Percentiles rank a stretch among this genome's conserved stretches.
These are phyloP conservation scores for Arvicanthis niloticus DNA, from an alignment of 2,113 vertebrate genomes.

Conservation along the genomic window DNA sequence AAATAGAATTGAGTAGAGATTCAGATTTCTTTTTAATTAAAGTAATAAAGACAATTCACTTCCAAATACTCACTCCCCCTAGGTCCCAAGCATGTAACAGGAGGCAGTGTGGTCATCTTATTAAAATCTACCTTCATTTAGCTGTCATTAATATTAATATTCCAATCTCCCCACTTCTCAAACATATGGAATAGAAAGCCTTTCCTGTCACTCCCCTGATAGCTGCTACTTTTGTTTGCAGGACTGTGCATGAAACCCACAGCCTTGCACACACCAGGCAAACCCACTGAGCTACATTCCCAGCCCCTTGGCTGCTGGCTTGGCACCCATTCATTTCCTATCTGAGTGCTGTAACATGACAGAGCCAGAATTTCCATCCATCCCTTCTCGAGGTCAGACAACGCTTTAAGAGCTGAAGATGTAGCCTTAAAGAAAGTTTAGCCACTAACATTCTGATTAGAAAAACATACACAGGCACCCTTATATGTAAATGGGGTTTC, in stretches of 20 bases:
- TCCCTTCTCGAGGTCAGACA: not conserved
- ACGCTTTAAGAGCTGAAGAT: not conserved
- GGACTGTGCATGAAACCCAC: not conserved
- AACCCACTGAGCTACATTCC: not conserved
- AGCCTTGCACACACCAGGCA: too few relatives aligned
- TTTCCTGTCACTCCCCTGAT: not conserved
- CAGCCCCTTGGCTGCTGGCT: not conserved
- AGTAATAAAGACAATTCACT: not conserved
- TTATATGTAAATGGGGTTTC: not conserved
- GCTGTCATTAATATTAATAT: slow-evolving; percentile 3
- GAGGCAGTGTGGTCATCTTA: not conserved
- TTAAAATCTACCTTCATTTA: slow-evolving; percentile 19
- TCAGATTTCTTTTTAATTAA: slow-evolving; percentile 26
- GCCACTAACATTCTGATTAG: not conserved
- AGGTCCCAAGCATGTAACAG: not conserved
- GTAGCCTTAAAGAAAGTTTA: not conserved
- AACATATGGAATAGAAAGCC: not conserved
- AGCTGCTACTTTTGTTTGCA: not conserved
- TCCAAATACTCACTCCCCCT: not conserved
- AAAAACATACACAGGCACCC: not conserved
- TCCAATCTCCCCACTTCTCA: not conserved
- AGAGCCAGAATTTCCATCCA: not conserved
- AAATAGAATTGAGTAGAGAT: not conserved
- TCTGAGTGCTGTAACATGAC: not conserved
- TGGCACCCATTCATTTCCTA: not conserved